Base-by-base conservation (phyloP, 2,113 vertebrate genomes). In the Zeus faber region DNA sequence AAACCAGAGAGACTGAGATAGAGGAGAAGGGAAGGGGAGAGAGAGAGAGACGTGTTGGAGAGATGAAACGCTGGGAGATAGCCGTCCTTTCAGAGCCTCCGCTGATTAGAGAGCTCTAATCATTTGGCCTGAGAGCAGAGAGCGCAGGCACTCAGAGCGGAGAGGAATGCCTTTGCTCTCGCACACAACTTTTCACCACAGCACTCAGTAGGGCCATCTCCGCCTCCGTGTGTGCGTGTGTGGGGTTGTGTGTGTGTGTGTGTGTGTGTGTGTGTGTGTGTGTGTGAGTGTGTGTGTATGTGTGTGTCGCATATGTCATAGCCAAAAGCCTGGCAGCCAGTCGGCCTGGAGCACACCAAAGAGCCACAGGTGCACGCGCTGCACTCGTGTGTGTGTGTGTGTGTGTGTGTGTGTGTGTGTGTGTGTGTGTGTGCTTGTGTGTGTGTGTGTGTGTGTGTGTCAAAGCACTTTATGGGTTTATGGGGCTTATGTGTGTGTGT, bases 41-140 rank as follows among this genome's bases (percentile, higher is more conserved):
- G 77, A 68, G 26, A 49, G 65, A 65, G n/a, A 67, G 16, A 18
- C 6, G 40, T 9, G 40, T 21, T 5, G 58, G 58, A 41, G 72
- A 88, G 86, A 90, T 89, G 89, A 89, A 88, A 87, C 75, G 72
- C 59, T 51, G 66, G 58, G 65, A 85, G 85, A 88, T 86, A 88
- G 71, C 65, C 58, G 76, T 77, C 74, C 87, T 88, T 81, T 87
- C 85, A 82, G 76, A 80, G 82, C 82, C 81, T 80, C 67, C 41
- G 54, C 82, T 86, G 84, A 88, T 89, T 87, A 85, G 75, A 63
- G 63, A 16, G 4, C 70, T 83, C 79, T 81, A 86, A 88, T 84
- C 81, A 81, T 67, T 85, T 85, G 82, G 82, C 74, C 66, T 65
- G 78, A 80, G 82, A 85, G 82, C 70, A 83, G 74, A 80, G 80